phyloP scores from a whole-genome alignment of 1,140 invertebrate genomes.

The Drosophila repletoides region DNA sequence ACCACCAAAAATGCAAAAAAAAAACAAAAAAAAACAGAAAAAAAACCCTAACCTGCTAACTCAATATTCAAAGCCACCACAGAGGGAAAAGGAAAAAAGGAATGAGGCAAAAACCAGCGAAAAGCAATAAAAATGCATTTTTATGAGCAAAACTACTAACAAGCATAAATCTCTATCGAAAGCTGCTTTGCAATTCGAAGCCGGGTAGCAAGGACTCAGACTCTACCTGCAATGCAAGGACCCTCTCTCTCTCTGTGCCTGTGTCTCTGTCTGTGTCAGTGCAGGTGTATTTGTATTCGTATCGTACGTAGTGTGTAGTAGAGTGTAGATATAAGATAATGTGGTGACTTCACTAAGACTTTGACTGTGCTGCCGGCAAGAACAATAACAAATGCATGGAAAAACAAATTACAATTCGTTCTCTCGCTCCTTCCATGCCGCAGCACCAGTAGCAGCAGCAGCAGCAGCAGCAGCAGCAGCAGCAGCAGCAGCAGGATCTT shows the following conservation, averaged over 20 bases:
- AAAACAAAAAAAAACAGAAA: constrained; percentile 6
- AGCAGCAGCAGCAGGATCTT: constrained; percentile 18
- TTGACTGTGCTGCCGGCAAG: constrained; percentile 36
- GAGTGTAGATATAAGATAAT: constrained; percentile 73
- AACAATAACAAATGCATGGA: constrained; percentile 80
- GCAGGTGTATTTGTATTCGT: not conserved
- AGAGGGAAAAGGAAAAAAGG: not conserved
- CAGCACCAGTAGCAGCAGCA: constrained; percentile 5
- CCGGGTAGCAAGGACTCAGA: constrained; percentile 7
- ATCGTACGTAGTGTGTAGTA: too few species aligned
- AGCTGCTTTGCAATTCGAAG: constrained; percentile 74
- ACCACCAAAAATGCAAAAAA: constrained; percentile 3
- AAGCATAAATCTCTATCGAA: constrained; percentile 81
- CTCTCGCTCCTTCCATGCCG: not conserved
- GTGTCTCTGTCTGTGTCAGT: not conserved
- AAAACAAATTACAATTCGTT: constrained; percentile 80
- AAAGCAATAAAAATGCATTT: constrained; percentile 80
- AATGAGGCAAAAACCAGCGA: constrained; percentile 15
- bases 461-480: constrained; percentile 5
- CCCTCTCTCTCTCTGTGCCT: not conserved
- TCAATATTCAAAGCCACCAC: constrained; percentile 72
- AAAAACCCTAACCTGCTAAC: constrained; percentile 51
- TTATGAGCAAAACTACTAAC: constrained; percentile 81
- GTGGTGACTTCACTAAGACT: constrained; percentile 76
- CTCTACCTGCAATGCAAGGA: not conserved